phyloP scores from a whole-genome alignment of 2,797 vertebrate genomes.

The Uromys caudimaculatus region DNA sequence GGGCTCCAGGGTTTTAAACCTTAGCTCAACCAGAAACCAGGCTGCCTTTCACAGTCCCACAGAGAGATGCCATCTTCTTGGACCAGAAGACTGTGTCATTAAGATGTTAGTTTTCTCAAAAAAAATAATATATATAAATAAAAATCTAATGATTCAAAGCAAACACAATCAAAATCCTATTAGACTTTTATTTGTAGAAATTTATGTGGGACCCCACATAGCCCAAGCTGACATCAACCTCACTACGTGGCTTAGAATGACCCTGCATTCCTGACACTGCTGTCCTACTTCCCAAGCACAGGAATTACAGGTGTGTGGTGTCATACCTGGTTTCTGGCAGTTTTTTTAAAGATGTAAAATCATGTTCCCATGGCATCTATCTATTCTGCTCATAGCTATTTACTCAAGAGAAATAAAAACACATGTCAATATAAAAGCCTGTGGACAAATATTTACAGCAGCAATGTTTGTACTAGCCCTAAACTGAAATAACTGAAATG shows the following conservation, averaged over 20 bases:
- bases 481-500: not conserved
- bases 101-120: not conserved
- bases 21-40: too few species aligned
- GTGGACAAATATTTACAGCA: not conserved
- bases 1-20: too few species aligned
- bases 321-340: not conserved
- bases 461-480: not conserved
- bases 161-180: slow-evolving; percentile 23
- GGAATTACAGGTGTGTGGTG: not conserved
- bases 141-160: not conserved
- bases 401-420: slow-evolving; percentile 6
- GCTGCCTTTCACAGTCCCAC: not conserved
- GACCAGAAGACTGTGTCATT: not conserved
- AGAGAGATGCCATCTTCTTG: not conserved
- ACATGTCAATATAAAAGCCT: not conserved
- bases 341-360: slow-evolving; percentile 13
- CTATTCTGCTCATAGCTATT: not conserved
- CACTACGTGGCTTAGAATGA: not conserved
- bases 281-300: not conserved
- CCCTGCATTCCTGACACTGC: not conserved
- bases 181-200: not conserved
- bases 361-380: not conserved
- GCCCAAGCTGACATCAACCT: not conserved
- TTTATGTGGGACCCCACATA: not conserved
- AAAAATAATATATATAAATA: too few species aligned